A percentile compares a stretch with the other conserved stretches of the same genome.
phyloP scores from a whole-genome alignment of 2,797 vertebrate genomes.

The Glyptemys insculpta region DNA sequence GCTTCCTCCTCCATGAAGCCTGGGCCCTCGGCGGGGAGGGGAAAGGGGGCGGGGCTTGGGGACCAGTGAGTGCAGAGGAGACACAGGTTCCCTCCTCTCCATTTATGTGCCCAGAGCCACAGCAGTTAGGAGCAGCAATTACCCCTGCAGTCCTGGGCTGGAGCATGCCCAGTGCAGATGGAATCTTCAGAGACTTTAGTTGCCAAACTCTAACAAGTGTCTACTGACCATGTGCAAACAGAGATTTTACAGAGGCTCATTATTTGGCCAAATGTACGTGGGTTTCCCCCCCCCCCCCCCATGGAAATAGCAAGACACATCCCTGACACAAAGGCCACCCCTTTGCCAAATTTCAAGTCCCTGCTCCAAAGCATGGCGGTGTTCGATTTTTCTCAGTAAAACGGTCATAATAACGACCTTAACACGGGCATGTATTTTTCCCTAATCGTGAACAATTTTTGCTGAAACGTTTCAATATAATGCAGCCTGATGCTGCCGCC shows the following conservation, averaged over 20 bases:
- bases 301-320: not conserved
- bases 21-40: no score
- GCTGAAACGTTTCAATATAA: not conserved
- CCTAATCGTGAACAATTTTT: not conserved
- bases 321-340: not conserved
- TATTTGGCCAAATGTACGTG: not conserved
- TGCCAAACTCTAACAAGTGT: not conserved
- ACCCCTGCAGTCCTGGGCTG: not conserved
- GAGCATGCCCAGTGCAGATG: not conserved
- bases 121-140: not conserved
- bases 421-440: not conserved
- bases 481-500: not conserved
- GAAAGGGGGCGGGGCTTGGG: no score
- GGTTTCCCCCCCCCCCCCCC: rapidly evolving
- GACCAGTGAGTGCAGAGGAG: not conserved
- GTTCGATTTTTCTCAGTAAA: not conserved
- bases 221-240: not conserved
- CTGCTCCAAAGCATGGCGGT: not conserved
- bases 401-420: not conserved
- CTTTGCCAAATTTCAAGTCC: not conserved
- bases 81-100: not conserved
- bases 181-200: not conserved
- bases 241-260: not conserved
- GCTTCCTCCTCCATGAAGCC: not conserved
- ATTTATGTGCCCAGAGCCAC: not conserved